These are phyloP conservation scores for Episyrphus balteatus DNA, from an alignment of 1,140 invertebrate genomes.

Conservation along the genomic window DNA sequence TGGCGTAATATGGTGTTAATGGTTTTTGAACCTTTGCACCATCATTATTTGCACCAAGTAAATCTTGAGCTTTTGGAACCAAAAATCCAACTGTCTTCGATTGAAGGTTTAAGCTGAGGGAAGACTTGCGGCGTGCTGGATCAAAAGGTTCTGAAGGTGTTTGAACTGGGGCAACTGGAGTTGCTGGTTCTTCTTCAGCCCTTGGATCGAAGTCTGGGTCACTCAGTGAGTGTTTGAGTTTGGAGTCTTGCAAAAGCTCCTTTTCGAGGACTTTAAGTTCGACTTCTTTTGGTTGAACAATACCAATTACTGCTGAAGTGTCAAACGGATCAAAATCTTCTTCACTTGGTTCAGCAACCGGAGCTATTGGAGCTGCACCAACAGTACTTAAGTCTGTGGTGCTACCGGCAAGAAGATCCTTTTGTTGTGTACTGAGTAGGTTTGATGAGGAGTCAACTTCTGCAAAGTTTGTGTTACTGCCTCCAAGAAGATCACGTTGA, in stretches of 20 bases:
- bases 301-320: slow-evolving; percentile 60
- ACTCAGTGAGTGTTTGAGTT: slow-evolving; percentile 43
- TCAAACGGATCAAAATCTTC: slow-evolving; percentile 74
- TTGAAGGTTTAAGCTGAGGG: slow-evolving; percentile 33
- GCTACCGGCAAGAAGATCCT: slow-evolving; percentile 61
- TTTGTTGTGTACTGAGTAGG: slow-evolving; percentile 9
- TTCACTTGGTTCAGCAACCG: slow-evolving; percentile 38
- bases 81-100: slow-evolving; percentile 60
- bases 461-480: slow-evolving; percentile 60
- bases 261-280: slow-evolving; percentile 69
- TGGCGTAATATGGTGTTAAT: slow-evolving; percentile 65
- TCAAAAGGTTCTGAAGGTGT: slow-evolving; percentile 11
- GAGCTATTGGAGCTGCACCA: slow-evolving; percentile 55
- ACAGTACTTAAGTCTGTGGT: slow-evolving; percentile 60
- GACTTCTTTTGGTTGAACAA: slow-evolving; percentile 58
- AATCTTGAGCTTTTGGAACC: slow-evolving; percentile 41
- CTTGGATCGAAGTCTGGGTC: slow-evolving; percentile 69
- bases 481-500: slow-evolving; percentile 53
- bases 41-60: slow-evolving; percentile 36
- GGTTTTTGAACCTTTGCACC: slow-evolving; percentile 49
- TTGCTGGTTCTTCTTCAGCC: slow-evolving; percentile 35
- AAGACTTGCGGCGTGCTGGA: slow-evolving; percentile 26
- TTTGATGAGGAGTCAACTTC: background rate
- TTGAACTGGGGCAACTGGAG: slow-evolving; percentile 2
- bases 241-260: slow-evolving; percentile 48